Conservation (phyloP, 35 echinoderm and acorn worm species). For the Strongylocentrotus purpuratus region DNA sequence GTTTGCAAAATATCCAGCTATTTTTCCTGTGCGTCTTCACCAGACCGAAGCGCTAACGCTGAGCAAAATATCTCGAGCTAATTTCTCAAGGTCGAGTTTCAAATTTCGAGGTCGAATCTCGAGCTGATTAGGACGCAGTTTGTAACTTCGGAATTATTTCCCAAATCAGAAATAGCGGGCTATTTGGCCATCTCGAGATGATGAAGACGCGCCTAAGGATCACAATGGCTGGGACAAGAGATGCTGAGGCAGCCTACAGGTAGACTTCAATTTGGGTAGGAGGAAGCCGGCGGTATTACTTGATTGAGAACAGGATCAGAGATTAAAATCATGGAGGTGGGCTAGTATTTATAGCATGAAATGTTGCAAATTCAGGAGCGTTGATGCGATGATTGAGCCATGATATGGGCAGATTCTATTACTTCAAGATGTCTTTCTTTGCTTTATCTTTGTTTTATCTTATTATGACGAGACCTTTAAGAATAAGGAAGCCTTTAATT, state of each 20-base stretch:
- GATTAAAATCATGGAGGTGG: slow-evolving; percentile 33
- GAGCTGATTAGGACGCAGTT: no score
- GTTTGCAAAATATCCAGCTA: no score
- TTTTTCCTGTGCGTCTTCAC: no score
- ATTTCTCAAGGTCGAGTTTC: no score
- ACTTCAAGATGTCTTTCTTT: background rate
- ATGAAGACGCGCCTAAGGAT: no score
- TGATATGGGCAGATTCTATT: background rate
- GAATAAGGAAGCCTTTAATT: background rate
- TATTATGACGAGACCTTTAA: background rate
- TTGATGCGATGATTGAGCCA: background rate
- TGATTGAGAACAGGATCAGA: slow-evolving; percentile 24
- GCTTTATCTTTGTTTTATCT: background rate
- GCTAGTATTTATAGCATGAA: slow-evolving; percentile 28
- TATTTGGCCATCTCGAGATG: no score
- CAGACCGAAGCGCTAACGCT: no score
- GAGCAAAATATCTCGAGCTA: no score
- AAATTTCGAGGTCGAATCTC: no score
- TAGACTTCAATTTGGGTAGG: slow-evolving; percentile 29
- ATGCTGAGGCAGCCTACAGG: background rate
- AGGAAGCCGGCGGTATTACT: background rate
- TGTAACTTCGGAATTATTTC: no score
- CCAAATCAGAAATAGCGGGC: no score
- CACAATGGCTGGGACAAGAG: background rate
- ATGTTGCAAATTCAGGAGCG: slow-evolving; percentile 19